Conservation (phyloP, 2,797 vertebrate genomes). For the Sibirionetta formosa region DNA sequence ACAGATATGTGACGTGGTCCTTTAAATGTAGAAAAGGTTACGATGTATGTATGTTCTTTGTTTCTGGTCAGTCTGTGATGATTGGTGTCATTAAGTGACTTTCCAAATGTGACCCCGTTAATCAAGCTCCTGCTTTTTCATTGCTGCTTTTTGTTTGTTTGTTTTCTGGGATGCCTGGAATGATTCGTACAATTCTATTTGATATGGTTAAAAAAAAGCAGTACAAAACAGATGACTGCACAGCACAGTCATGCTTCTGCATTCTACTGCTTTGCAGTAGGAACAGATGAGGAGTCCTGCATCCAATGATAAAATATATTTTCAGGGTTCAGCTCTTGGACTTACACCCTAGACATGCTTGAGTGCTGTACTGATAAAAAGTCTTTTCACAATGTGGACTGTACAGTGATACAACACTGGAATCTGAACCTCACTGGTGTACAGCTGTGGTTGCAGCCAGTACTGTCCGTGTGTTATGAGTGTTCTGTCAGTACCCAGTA, state of each 20-base stretch:
- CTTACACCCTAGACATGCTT: not conserved
- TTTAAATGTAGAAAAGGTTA: not conserved
- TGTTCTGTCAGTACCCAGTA: not conserved
- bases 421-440: not conserved
- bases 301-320: not conserved
- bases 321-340: not conserved
- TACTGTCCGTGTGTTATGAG: not conserved
- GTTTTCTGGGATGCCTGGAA: not conserved
- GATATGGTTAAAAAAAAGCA: not conserved
- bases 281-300: fast-evolving
- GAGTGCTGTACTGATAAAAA: not conserved
- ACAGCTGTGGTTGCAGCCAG: not conserved
- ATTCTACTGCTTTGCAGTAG: not conserved
- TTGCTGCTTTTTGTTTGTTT: not conserved
- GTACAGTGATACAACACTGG: not conserved
- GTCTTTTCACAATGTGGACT: not conserved
- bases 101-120: not conserved
- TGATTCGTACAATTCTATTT: not conserved
- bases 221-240: not conserved
- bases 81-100: not conserved
- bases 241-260: not conserved
- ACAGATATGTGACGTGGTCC: not conserved
- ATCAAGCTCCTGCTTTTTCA: not conserved
- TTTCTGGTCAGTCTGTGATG: not conserved
- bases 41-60: not conserved